Evolutionary conservation across 2,113 vertebrate genomes (phyloP).

Genomic region (Brachyhypopomus occidentalis): DNA sequence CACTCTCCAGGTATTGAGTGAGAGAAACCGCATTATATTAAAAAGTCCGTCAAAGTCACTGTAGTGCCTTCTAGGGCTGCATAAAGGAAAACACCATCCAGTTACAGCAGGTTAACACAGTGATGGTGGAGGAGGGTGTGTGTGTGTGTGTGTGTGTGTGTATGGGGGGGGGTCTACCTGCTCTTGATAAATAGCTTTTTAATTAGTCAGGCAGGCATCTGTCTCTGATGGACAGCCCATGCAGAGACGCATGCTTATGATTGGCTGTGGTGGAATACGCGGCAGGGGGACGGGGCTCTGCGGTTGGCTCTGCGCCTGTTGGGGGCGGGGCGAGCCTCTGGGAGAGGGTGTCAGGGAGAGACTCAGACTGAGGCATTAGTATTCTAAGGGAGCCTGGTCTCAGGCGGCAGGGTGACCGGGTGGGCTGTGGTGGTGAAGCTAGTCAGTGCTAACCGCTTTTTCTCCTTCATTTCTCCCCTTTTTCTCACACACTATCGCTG

Average conservation of each 20-base stretch:
- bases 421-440: neutral
- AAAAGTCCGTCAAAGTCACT: conserved; percentile 24
- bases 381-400: conserved; percentile 30
- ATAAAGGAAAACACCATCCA: conserved; percentile 44
- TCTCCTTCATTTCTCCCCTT: conserved; percentile 9
- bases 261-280: neutral
- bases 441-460: neutral
- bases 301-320: neutral
- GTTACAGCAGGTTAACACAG: conserved; percentile 50
- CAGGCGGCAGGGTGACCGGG: neutral
- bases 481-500: neutral
- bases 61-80: neutral
- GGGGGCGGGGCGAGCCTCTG: neutral
- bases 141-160: no score
- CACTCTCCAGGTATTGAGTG: neutral
- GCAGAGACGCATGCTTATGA: conserved; percentile 44
- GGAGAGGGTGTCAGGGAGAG: neutral
- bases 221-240: conserved; percentile 27
- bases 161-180: conserved; percentile 32
- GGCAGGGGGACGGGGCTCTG: no score
- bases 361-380: conserved; percentile 18
- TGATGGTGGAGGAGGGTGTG: neutral
- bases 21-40: conserved; percentile 21
- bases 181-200: conserved; percentile 48
- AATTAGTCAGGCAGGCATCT: conserved; percentile 42